These are phyloP conservation scores for Megalops atlanticus DNA, from an alignment of 2,113 vertebrate species.

Conservation along the genomic window DNA sequence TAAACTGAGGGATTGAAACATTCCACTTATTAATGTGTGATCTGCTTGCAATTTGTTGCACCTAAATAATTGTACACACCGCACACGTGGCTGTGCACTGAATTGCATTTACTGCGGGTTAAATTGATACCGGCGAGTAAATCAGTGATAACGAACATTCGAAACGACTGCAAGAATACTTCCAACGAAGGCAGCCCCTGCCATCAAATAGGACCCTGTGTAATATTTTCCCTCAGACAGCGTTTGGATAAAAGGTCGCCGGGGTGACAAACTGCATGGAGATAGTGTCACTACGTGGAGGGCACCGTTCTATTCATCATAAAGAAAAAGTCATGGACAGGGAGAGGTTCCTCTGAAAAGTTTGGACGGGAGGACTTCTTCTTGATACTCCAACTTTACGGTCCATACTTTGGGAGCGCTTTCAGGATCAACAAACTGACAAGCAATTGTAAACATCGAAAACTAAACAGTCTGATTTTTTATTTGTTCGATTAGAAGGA, in stretches of 20 bases:
- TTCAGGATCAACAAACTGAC: too few relatives aligned
- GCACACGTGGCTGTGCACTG: background rate
- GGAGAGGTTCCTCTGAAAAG: too few relatives aligned
- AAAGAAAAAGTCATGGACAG: too few relatives aligned
- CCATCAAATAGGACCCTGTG: background rate
- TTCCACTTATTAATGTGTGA: background rate
- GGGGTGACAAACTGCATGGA: slow-evolving; percentile 12
- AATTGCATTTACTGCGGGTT: background rate
- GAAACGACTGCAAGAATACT: background rate
- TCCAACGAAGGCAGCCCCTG: background rate
- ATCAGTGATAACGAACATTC: background rate
- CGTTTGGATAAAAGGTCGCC: slow-evolving; percentile 18
- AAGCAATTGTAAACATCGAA: too few relatives aligned
- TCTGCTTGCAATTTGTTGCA: background rate
- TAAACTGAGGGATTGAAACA: too few relatives aligned
- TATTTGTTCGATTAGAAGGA: too few relatives aligned
- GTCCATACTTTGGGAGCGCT: too few relatives aligned
- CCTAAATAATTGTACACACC: background rate
- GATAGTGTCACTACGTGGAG: too few relatives aligned
- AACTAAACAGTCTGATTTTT: too few relatives aligned
- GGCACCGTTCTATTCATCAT: too few relatives aligned
- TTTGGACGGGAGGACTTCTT: too few relatives aligned
- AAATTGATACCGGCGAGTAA: background rate
- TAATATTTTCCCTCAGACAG: slow-evolving; percentile 7
- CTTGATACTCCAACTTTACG: too few relatives aligned